Evolutionary conservation across 2,888 invertebrate species (phyloP).

Genomic region (Crossocerus cetratus): DNA sequence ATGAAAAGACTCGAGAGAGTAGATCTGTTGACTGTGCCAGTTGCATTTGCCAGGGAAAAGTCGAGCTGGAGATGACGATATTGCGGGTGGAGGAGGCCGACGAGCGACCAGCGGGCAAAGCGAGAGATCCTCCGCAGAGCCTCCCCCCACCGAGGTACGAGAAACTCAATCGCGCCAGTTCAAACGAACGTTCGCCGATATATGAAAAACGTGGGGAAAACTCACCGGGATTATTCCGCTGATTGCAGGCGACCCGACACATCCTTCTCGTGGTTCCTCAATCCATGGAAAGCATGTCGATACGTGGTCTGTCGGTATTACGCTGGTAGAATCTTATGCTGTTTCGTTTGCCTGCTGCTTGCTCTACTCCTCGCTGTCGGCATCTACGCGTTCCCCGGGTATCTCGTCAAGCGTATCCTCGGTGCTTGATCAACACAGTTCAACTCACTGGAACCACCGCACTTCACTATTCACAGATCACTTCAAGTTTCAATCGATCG

Average conservation of each 20-base stretch:
- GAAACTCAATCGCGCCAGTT: conserved; percentile 12
- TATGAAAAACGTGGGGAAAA: too few relatives aligned
- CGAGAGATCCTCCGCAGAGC: conserved; percentile 81
- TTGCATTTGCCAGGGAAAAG: conserved; percentile 80
- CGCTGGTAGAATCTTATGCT: conserved; percentile 75
- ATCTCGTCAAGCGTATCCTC: conserved; percentile 77
- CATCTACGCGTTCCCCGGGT: conserved; percentile 78
- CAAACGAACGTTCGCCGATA: background rate
- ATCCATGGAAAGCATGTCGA: conserved; percentile 78
- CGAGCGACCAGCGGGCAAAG: conserved; percentile 82
- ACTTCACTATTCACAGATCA: too few relatives aligned
- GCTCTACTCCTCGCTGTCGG: conserved; percentile 71
- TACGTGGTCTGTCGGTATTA: conserved; percentile 74
- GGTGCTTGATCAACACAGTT: conserved; percentile 32
- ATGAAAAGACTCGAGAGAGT: background rate
- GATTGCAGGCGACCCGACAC: conserved; percentile 80
- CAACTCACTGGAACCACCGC: background rate
- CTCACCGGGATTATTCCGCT: background rate
- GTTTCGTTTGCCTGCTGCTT: conserved; percentile 67
- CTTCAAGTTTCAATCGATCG: too few relatives aligned
- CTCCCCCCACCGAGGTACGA: conserved; percentile 81
- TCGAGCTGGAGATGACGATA: conserved; percentile 84
- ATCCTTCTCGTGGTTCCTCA: conserved; percentile 81
- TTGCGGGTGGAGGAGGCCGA: conserved; percentile 81
- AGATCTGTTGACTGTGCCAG: background rate